phyloP scores from a whole-genome alignment of 2,888 invertebrate genomes.

The Pocota personata region DNA sequence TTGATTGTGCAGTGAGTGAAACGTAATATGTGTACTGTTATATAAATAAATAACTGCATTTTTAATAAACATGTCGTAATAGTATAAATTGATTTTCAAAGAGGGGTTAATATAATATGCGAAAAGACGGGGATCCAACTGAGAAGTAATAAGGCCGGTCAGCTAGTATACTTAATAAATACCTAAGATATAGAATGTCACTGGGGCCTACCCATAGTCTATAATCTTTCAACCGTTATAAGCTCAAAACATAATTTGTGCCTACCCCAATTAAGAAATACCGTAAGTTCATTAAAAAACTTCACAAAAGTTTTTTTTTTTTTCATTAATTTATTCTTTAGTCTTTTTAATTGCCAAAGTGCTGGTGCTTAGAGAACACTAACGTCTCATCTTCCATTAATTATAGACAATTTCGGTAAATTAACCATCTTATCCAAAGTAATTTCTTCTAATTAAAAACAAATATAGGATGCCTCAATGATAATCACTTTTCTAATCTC shows the following conservation, averaged over 20 bases:
- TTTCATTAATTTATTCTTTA: neutral
- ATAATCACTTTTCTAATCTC: neutral
- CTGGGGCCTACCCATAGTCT: too few relatives aligned
- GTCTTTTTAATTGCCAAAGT: neutral
- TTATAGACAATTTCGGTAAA: neutral
- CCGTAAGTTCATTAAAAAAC: neutral
- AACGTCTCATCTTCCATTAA: neutral
- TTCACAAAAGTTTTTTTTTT: neutral
- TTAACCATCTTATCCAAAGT: conserved; percentile 1
- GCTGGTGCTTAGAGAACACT: neutral
- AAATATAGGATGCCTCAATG: neutral
- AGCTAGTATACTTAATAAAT: too few relatives aligned
- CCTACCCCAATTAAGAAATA: neutral
- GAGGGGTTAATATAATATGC: too few relatives aligned
- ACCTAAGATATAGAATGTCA: too few relatives aligned
- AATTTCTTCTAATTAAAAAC: conserved; percentile 20
- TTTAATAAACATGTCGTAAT: too few relatives aligned
- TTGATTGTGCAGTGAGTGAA: too few relatives aligned
- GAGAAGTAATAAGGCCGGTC: too few relatives aligned
- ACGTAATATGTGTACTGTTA: too few relatives aligned
- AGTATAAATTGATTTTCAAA: too few relatives aligned
- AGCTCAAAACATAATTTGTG: neutral
- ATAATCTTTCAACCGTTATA: neutral
- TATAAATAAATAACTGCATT: too few relatives aligned
- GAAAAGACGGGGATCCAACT: too few relatives aligned